A percentile compares a stretch with the other conserved stretches of the same genome.
These are phyloP conservation scores for Atlantisia rogersi DNA, from an alignment of 2,113 vertebrate genomes.

Conservation along the genomic window DNA sequence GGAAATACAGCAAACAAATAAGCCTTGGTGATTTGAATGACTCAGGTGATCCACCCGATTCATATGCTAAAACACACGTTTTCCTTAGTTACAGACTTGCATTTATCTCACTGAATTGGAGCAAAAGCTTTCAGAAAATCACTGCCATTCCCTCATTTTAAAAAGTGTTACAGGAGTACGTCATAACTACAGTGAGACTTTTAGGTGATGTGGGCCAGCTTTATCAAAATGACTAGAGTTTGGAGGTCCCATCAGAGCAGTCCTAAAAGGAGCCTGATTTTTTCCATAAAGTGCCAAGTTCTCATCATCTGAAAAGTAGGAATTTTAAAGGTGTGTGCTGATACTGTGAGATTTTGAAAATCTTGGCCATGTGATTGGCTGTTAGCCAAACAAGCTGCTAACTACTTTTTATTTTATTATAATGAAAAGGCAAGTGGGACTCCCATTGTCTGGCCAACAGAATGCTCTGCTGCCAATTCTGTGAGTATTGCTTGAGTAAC, in stretches of 20 bases:
- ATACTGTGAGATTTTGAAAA: neutral
- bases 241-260: neutral
- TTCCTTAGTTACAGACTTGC: slow-evolving; percentile 2
- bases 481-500: neutral
- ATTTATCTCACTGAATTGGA: neutral
- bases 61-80: neutral
- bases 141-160: neutral
- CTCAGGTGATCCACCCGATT: slow-evolving; percentile 20
- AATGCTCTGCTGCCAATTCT: neutral
- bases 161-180: neutral
- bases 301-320: neutral
- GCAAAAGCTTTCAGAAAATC: slow-evolving; percentile 3
- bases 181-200: neutral
- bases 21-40: slow-evolving; percentile 1
- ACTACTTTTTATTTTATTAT: neutral
- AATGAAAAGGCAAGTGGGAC: neutral
- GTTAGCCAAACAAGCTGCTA: neutral
- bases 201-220: neutral
- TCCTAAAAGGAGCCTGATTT: neutral
- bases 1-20: slow-evolving; percentile 45
- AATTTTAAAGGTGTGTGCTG: neutral
- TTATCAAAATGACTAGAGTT: neutral
- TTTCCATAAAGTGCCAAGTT: neutral
- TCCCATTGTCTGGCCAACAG: neutral
- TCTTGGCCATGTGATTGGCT: neutral